Conservation (phyloP, 1,140 invertebrate genomes). For the Lasioglossum albipes region DNA sequence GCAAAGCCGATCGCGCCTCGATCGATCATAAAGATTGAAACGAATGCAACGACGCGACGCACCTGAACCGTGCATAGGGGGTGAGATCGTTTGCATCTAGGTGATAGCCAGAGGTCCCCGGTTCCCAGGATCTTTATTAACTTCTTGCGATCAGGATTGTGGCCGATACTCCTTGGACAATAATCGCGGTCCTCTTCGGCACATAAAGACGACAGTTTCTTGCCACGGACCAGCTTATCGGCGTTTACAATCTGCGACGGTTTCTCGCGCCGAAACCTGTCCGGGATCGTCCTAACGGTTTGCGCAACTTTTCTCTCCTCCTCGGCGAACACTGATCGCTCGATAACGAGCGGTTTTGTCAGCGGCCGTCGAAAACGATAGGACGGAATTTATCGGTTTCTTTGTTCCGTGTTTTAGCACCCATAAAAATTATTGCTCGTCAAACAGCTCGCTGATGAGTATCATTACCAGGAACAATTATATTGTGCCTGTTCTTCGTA, state of each 20-base stretch:
- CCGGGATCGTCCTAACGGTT: conserved; percentile 17
- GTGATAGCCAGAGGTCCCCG: neutral
- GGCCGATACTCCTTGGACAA: neutral
- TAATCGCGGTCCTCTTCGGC: neutral
- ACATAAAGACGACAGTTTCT: conserved; percentile 14
- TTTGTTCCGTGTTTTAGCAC: no score
- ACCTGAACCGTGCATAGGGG: no score
- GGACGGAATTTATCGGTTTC: neutral
- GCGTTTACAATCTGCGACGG: conserved; percentile 7
- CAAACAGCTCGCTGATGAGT: neutral
- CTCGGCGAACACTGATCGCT: neutral
- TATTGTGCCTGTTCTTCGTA: no score
- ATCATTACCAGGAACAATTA: neutral
- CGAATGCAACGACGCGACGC: no score
- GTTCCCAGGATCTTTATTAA: conserved; percentile 31
- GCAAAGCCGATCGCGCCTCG: no score
- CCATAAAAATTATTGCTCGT: no score
- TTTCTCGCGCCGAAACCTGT: conserved; percentile 30
- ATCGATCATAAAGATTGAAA: neutral
- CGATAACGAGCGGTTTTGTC: conserved; percentile 21
- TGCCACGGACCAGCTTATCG: conserved; percentile 15
- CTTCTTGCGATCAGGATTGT: conserved; percentile 28
- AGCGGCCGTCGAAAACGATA: neutral
- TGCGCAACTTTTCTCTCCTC: neutral
- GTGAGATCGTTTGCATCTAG: conserved; percentile 11